Conservation (phyloP, 2,113 vertebrate species). For the Labeo rohita region DNA sequence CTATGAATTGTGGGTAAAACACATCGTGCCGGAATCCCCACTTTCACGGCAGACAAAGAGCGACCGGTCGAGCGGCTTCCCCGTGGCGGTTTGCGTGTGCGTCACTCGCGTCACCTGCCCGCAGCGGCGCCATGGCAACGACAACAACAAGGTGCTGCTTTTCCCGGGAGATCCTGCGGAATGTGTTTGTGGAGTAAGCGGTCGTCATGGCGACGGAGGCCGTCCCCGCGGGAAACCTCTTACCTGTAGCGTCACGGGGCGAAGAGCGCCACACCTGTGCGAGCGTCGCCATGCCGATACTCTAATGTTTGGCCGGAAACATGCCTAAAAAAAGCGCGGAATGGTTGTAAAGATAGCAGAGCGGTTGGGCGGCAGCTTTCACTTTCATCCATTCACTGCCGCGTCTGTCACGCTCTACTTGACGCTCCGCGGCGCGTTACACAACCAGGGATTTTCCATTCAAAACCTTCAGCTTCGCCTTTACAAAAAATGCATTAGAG, state of each 20-base stretch:
- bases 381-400: background rate
- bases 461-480: background rate
- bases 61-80: background rate
- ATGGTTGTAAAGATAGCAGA: conserved; percentile 61
- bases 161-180: conserved; percentile 69
- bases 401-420: background rate
- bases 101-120: conserved; percentile 62
- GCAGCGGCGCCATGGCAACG: conserved; percentile 72
- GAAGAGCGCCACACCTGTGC: conserved; percentile 53
- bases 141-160: conserved; percentile 58
- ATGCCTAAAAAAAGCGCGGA: conserved; percentile 63
- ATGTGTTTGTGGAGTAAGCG: conserved; percentile 77
- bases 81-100: too few relatives aligned
- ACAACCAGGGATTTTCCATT: conserved; percentile 45
- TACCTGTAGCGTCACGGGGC: conserved; percentile 62
- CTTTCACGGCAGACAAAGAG: background rate
- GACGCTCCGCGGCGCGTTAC: conserved; percentile 38
- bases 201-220: conserved; percentile 73
- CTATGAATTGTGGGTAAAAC: background rate
- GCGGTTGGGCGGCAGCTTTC: conserved; percentile 62
- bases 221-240: conserved; percentile 73
- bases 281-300: conserved; percentile 68
- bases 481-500: too few relatives aligned
- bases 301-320: conserved; percentile 70
- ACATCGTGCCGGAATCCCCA: background rate